Conservation (phyloP, 2,888 invertebrate genomes). For the Apeira syringaria region DNA sequence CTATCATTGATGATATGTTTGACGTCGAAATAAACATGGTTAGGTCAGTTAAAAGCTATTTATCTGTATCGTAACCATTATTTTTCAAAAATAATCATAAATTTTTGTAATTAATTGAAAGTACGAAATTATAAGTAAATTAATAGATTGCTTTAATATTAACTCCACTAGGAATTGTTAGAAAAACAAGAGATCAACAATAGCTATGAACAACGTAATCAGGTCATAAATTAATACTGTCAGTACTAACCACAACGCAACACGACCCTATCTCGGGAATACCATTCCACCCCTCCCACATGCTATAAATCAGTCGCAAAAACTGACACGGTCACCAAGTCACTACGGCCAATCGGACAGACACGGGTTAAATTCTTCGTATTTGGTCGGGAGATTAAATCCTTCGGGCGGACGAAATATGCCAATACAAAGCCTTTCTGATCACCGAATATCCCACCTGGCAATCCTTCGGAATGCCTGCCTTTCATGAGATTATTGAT, state of each 20-base stretch:
- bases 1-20: no score
- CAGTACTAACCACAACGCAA: background rate
- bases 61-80: no score
- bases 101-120: no score
- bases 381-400: slow-evolving; percentile 37
- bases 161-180: no score
- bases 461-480: slow-evolving; percentile 7
- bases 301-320: slow-evolving; percentile 7
- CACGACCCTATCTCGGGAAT: slow-evolving; percentile 1
- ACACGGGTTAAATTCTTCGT: slow-evolving; percentile 35
- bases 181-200: no score
- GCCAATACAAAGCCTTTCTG: slow-evolving; percentile 37
- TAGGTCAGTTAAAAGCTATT: no score
- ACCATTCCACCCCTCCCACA: background rate
- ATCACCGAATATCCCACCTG: slow-evolving; percentile 37
- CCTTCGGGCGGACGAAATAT: slow-evolving; percentile 36
- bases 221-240: background rate
- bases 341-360: background rate
- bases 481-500: slow-evolving; percentile 12
- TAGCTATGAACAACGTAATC: background rate
- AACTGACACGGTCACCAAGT: slow-evolving; percentile 7
- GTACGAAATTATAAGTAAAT: no score
- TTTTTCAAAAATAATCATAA: no score
- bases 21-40: no score
- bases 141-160: no score